Evolutionary conservation across 2,888 invertebrate genomes (phyloP).

Genomic region (Morpho helenor): DNA sequence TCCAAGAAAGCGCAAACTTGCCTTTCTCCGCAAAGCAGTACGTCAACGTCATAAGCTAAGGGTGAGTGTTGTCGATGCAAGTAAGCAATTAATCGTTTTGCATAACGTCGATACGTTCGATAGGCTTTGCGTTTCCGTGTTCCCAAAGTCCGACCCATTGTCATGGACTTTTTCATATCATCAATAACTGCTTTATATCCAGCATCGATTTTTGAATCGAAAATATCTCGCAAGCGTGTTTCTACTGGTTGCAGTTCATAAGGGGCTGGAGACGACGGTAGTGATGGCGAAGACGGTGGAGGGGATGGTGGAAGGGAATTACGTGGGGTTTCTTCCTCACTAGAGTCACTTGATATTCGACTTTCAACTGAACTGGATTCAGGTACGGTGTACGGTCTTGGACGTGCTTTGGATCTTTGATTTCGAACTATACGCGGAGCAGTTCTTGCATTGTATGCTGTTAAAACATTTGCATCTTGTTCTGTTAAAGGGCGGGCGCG

Average conservation of each 20-base stretch:
- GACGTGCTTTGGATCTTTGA: conserved; percentile 55
- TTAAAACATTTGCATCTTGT: conserved; percentile 73
- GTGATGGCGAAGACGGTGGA: conserved; percentile 66
- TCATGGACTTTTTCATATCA: conserved; percentile 77
- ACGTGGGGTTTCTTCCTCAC: conserved; percentile 69
- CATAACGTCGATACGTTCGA: conserved; percentile 70
- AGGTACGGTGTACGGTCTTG: conserved; percentile 61
- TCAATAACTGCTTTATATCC: conserved; percentile 76
- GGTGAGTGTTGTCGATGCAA: conserved; percentile 73
- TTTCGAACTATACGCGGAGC: conserved; percentile 65
- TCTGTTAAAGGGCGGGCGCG: conserved; percentile 68
- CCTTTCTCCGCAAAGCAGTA: conserved; percentile 67
- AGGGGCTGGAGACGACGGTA: conserved; percentile 67
- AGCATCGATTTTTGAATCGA: conserved; percentile 74
- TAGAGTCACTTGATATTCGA: conserved; percentile 68
- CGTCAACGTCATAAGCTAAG: conserved; percentile 72
- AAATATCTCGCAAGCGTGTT: conserved; percentile 66
- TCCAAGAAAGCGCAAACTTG: conserved; percentile 72
- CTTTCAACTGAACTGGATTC: conserved; percentile 50
- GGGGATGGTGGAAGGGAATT: conserved; percentile 63
- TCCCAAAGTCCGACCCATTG: conserved; percentile 68
- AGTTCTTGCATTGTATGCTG: conserved; percentile 73
- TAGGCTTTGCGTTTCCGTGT: conserved; percentile 70
- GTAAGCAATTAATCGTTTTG: conserved; percentile 68
- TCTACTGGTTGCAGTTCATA: conserved; percentile 70